phyloP scores from a whole-genome alignment of 2,888 invertebrate genomes.

The Ceriagrion tenellum region DNA sequence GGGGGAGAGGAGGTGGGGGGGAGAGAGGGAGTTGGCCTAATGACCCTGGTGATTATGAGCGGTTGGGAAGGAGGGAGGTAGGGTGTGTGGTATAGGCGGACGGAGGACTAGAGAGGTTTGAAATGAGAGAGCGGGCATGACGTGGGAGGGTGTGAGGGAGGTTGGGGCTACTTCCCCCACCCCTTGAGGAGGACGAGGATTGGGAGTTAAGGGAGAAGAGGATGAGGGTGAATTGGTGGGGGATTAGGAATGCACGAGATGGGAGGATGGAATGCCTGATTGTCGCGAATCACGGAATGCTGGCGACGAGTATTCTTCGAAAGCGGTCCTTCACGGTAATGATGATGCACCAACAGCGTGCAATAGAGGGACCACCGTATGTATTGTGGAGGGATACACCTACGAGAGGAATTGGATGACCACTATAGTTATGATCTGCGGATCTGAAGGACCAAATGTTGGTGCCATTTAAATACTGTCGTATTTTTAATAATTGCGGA shows the following conservation, averaged over 20 bases:
- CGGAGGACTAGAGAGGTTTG: background rate
- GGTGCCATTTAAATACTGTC: too few relatives aligned
- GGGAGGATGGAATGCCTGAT: background rate
- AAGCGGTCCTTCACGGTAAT: background rate
- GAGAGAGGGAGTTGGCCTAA: conserved; percentile 55
- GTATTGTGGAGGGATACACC: background rate
- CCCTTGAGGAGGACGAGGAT: conserved; percentile 27
- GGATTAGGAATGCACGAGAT: conserved; percentile 40
- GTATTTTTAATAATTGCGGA: too few relatives aligned
- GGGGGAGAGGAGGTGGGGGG: background rate
- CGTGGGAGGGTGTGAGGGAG: background rate
- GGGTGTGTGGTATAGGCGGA: background rate
- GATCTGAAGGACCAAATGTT: too few relatives aligned
- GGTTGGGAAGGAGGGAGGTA: background rate
- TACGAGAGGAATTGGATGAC: background rate
- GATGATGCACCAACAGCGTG: background rate
- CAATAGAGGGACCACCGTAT: background rate
- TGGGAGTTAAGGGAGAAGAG: background rate
- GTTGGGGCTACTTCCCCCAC: background rate
- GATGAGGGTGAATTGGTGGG: background rate
- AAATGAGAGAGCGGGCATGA: conserved; percentile 12
- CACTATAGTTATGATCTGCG: background rate
- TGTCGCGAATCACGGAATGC: conserved; percentile 34
- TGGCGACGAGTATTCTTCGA: background rate
- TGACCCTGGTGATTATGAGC: conserved; percentile 68